Base-by-base conservation (phyloP, 2,888 invertebrate species). In the Carabus problematicus region DNA sequence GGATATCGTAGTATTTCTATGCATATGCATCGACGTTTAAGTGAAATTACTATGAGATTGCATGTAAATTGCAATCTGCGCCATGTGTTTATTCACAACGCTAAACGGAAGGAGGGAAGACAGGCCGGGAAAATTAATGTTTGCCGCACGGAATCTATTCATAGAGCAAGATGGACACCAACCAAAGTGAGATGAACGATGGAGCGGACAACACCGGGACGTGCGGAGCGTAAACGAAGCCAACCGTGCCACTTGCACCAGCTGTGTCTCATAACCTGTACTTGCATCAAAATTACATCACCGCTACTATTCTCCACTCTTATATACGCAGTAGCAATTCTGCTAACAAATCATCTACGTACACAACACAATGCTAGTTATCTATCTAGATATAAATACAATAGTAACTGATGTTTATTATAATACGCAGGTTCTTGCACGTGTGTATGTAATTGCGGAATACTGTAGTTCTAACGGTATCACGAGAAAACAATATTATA, bases 111-210 rank as follows among this genome's bases (percentile, higher is more conserved):
- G 75, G 73, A 75, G 74, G 76, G 78, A 79, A 80, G 79, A 80
- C 79, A 79, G 79, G 76, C 76, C 77, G 76, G 78, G 79, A 78
- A 77, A 81, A 80, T 81, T 80, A 81, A 80, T 80, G 79, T 79
- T 79, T 75, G 76, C 76, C 76, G 74, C 69, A 56, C 56, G 62
- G 54, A 69, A 69, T 69, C 69, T 69, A 69, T 69, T 69, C 69
- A 69, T 45, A 61, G 69, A 62, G 45, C 61, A 55, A 62, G 69
- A 69, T 42, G 56, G 41, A 55, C 19, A 29, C 14, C 43, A 6
- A 39, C 29, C 12, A 8, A 40, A 56, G 29, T 75, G 75, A 76
- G 75, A 76, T 71, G 74, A 77, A 75, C 74, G 75, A 18, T 54
- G 54, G 14, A 18, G 1, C 14, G 39, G 29, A 11, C 40, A 39